Base-by-base conservation (phyloP, 1,140 invertebrate genomes). In the Antheraea pernyi region DNA sequence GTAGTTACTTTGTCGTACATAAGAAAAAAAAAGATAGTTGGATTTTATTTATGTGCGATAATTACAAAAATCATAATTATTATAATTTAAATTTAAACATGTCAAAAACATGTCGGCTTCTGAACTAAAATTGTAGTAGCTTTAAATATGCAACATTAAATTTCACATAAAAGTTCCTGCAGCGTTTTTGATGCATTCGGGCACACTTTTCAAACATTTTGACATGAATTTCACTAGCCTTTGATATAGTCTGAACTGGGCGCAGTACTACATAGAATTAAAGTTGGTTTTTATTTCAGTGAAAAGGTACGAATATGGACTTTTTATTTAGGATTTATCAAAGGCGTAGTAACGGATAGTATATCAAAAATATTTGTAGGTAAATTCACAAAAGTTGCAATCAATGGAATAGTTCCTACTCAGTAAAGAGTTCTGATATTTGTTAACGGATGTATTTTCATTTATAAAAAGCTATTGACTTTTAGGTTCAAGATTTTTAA, bases 151-250 rank as follows among this genome's bases (percentile, higher is more conserved):
- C 78, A 78, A 81, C 79, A 80, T 81, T 81, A 79, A 83, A 76
- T 81, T 78, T 76, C 72, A 72, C 72, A 83, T 81, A 78, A 81
- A 81, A 81, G 68, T 76, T 80, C 69, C 66, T 67, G 69, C 63
- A 71, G 69, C 68, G 75, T 60, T 75, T 75, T 78, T 78, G 71
- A 73, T 72, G 71, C 71, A 72, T 80, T 75, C 59, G 71, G 72
- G 46, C 5, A 74, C 76, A 80, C 77, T 81, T 82, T 83, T 79
- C 72, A 84, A 80, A 76, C 74, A 83, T 81, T 82, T 80, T 80
- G 68, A 83, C 73, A 80, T 83, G 71, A 77, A 79, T 77, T 79
- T 77, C 69, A 65, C 63, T 46, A 70, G 77, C 77, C 73, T 80
- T 83, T 82, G 78, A 81, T 75, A 79, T 73, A 62, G 69, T 70